Percentiles rank a stretch among this genome's conserved stretches.
These are phyloP conservation scores for Halcyon senegalensis DNA, from an alignment of 2,113 vertebrate genomes.

Conservation along the genomic window DNA sequence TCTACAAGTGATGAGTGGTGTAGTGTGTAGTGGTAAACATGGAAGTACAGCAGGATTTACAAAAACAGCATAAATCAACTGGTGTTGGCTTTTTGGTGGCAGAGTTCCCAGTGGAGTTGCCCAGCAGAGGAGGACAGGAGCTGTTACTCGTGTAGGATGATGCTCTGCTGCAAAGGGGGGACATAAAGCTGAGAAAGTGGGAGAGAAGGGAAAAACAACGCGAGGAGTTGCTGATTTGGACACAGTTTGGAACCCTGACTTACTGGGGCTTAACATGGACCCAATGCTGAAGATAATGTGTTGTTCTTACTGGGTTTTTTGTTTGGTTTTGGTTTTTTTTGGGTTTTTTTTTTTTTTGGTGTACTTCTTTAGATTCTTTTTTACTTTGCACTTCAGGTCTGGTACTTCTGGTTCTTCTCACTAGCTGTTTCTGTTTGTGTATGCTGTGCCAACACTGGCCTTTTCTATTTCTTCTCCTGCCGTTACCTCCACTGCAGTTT, in stretches of 20 bases:
- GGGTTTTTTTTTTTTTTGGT: not conserved
- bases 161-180: not conserved
- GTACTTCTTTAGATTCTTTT: not conserved
- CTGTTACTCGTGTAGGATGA: not conserved
- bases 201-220: not conserved
- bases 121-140: not conserved
- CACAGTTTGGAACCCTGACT: not conserved
- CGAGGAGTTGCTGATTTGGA: not conserved
- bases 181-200: not conserved
- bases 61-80: not conserved
- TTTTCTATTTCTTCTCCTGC: not conserved
- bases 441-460: not conserved
- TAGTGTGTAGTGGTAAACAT: conserved; percentile 12
- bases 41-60: not conserved
- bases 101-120: not conserved
- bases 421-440: not conserved
- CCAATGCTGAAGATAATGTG: not conserved
- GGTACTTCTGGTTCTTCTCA: not conserved
- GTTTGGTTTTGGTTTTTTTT: no score
- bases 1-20: conserved; percentile 13
- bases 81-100: not conserved
- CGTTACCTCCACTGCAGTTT: not conserved
- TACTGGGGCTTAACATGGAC: not conserved
- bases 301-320: not conserved
- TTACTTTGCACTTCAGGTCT: not conserved